Base-by-base conservation (phyloP, 2,113 vertebrate genomes). In the Notarius lentiginosus region DNA sequence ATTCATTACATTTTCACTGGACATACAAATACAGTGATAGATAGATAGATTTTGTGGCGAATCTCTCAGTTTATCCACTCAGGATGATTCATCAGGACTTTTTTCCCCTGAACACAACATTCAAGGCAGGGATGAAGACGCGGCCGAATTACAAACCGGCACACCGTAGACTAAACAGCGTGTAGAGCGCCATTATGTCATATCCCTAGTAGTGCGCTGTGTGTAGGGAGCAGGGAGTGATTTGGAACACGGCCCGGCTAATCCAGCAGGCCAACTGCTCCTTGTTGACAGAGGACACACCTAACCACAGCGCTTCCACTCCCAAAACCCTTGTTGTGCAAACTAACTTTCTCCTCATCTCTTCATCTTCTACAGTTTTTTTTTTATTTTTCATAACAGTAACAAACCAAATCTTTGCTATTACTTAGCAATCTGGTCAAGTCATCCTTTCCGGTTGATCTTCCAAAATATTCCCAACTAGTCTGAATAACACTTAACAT, bases 271-370 rank as follows among this genome's bases (percentile, higher is more conserved):
- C 34, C 20, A 41, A 22, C 30, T 15, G 49, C 11, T 63, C 15
- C 7, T 49, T 24, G 60, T 86, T 79, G 61, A 79, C 75, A 0
- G 66, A 66, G 76, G 73, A 86, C 85, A 86, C 85, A 20, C 85
- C 85, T 86, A 86, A 81, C 77, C 5, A 56, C 84, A 80, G 47
- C 34, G 5, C 11, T 58, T 58, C 61, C 51, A 47, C 77, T 22
- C 73, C 22, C 18, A 1, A 10, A 12, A 18, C 5, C 10, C 51
- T 27, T 8, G 8, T 18, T 34, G 4, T 11, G 10, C 30, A 30
- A 30, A 30, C 8, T 20, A 7, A 15, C 10, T 34, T 79, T 60
- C 20, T 30, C 34, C 27, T 27, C 17, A 79, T 5, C 15, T 1
- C 2, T 20, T 34, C 12, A 4, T 17, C 15, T 6, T 0, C 66